Evolutionary conservation across 2,113 vertebrate species (phyloP), one percentile per base, ranked within the genome.

Genomic region (Pelvicachromis taeniatus): DNA sequence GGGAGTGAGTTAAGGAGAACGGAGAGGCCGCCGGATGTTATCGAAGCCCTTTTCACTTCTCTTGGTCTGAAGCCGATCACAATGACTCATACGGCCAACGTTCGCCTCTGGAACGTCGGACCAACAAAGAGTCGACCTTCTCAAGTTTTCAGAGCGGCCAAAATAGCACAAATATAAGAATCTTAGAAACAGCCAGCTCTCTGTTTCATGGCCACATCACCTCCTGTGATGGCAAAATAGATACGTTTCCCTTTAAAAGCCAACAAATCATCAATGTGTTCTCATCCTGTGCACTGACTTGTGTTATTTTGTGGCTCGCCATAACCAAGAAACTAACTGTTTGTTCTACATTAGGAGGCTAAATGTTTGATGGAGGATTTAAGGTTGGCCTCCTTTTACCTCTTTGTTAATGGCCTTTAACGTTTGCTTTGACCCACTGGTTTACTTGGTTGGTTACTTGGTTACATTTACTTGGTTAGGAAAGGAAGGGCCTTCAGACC

Each of bases 31-130:
- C 83, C 26, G 81, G 80, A 82, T 85, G 83, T 23, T 87, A 90
- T 90, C 84, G 48, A 82, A 80, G 79, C 54, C 58, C 79, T 88
- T 89, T 92, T 90, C 86, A 85, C 84, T 65, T 82, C 58, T 85
- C 19, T 81, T 90, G 88, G 86, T 87, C 31, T 17, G 48, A 78
- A 9, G 85, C 86, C 86, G 8, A 86, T 82, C 84, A 79, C 73
- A 70, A 11, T 68, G 83, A 84, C 73, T 82, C 45, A 80, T 82
- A 84, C 2, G 42, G 77, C 80, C 48, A 31, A 26, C 31, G 40
- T 80, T 42, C 79, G 80, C 50, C 40, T 2, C 17, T 77, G 70
- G 80, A 87, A 85, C 54, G 35, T 82, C 40, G 40, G 23, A 82
- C 56, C 65, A 59, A 85, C 48, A 80, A 75, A 77, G 53, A 81